Conservation (phyloP, 2,888 invertebrate species). For the Rhabditoides inermis region DNA sequence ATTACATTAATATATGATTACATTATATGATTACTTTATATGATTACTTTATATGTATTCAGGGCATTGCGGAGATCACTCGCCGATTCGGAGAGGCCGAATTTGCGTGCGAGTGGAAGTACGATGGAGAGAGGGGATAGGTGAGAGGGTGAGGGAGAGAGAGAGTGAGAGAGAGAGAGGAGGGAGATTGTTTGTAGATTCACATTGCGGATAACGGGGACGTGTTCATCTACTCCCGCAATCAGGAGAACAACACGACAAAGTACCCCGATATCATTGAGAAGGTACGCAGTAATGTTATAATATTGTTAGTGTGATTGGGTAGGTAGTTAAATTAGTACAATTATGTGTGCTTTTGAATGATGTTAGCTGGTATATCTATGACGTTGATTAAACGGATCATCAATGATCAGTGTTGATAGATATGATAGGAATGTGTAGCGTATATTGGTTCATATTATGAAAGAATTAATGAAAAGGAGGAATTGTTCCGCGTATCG, state of each 20-base stretch:
- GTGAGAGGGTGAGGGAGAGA: constrained; percentile 56
- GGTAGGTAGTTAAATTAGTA: too few species aligned
- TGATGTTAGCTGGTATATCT: too few species aligned
- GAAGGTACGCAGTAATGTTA: constrained; percentile 21
- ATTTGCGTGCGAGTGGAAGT: constrained; percentile 98
- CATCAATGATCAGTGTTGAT: too few species aligned
- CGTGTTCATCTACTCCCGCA: constrained; percentile 81
- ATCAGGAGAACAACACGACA: constrained; percentile 83
- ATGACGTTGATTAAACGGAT: too few species aligned
- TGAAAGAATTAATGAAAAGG: too few species aligned
- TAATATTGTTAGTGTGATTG: too few species aligned
- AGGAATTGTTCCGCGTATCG: too few species aligned
- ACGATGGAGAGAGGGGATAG: constrained; percentile 96
- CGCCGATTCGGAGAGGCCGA: constrained; percentile 67
- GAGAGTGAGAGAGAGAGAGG: not conserved
- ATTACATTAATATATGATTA: not conserved
- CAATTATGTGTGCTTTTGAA: too few species aligned
- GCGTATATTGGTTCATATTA: too few species aligned
- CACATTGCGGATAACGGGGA: constrained; percentile 65
- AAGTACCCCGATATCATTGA: constrained; percentile 89
- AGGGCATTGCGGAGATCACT: constrained; percentile 62
- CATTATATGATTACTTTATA: too few species aligned
- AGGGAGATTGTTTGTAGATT: constrained; percentile 60
- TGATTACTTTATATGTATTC: too few species aligned
- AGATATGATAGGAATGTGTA: too few species aligned